phyloP scores from a whole-genome alignment of 2,888 invertebrate species.

The Patella ulyssiponensis region DNA sequence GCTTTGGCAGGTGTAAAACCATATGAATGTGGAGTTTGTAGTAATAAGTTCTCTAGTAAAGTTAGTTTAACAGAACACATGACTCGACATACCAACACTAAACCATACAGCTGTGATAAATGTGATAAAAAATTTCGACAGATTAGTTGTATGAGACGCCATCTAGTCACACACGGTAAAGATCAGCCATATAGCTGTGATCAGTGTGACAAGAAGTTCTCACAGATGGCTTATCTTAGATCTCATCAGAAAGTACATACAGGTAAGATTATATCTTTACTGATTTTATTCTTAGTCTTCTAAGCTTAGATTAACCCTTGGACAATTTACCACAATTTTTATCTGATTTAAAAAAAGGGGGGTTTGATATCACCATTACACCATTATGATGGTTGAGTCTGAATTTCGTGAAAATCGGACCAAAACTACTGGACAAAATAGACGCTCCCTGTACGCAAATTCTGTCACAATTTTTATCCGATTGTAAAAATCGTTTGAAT shows the following conservation, averaged over 20 bases:
- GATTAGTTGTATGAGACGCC: slow-evolving; percentile 62
- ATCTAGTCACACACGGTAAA: slow-evolving; percentile 60
- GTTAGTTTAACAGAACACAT: slow-evolving; percentile 66
- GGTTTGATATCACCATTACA: too few species aligned
- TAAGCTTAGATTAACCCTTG: too few species aligned
- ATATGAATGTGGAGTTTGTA: slow-evolving; percentile 64
- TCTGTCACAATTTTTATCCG: too few species aligned
- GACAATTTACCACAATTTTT: too few species aligned
- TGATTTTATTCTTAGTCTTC: too few species aligned
- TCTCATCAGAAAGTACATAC: slow-evolving; percentile 68
- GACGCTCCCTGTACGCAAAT: too few species aligned
- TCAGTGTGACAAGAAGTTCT: slow-evolving; percentile 59
- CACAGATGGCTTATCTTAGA: slow-evolving; percentile 64
- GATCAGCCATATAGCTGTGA: slow-evolving; percentile 59
- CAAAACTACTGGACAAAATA: too few species aligned
- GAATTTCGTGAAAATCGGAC: too few species aligned
- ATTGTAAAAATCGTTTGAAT: too few species aligned
- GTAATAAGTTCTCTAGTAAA: slow-evolving; percentile 64
- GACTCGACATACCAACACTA: slow-evolving; percentile 57
- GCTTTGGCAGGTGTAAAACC: slow-evolving; percentile 64
- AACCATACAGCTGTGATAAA: slow-evolving; percentile 57
- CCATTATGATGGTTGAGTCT: too few species aligned
- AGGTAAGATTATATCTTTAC: slow-evolving; percentile 41
- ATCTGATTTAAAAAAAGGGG: too few species aligned
- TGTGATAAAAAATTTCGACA: slow-evolving; percentile 65